Evolutionary conservation across 1,140 invertebrate species (phyloP).

Genomic region (roundworm (Caenorhabditis elegans)): DNA sequence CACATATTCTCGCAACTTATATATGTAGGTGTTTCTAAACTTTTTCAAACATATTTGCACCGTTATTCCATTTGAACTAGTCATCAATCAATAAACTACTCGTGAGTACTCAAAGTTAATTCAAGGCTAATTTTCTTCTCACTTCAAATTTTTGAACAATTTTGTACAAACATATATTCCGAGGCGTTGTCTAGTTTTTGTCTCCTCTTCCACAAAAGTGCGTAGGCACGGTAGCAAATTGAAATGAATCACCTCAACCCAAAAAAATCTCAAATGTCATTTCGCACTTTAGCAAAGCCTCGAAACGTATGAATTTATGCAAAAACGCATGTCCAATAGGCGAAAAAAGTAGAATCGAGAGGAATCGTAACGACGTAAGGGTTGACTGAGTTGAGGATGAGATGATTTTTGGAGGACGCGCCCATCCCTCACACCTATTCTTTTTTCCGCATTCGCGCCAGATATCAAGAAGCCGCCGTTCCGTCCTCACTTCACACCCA

Average conservation of each 20-base stretch:
- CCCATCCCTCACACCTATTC: background rate
- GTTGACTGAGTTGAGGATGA: slow-evolving; percentile 25
- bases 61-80: too few species aligned
- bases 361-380: slow-evolving; percentile 26
- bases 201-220: background rate
- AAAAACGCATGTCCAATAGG: slow-evolving; percentile 29
- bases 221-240: background rate
- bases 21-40: too few species aligned
- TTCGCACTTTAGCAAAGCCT: background rate
- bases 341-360: background rate
- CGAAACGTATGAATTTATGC: slow-evolving; percentile 19
- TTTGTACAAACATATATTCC: background rate
- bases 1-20: too few species aligned
- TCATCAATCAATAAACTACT: too few species aligned
- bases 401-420: slow-evolving; percentile 31
- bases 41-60: too few species aligned
- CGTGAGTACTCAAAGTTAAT: too few species aligned
- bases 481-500: background rate
- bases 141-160: background rate
- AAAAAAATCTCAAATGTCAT: background rate
- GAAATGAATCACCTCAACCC: slow-evolving; percentile 1
- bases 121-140: background rate
- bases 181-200: slow-evolving; percentile 13
- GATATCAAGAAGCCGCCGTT: slow-evolving; percentile 30
- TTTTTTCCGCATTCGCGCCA: background rate